phyloP scores from a whole-genome alignment of 1,140 invertebrate species.

The Homalodisca vitripennis region DNA sequence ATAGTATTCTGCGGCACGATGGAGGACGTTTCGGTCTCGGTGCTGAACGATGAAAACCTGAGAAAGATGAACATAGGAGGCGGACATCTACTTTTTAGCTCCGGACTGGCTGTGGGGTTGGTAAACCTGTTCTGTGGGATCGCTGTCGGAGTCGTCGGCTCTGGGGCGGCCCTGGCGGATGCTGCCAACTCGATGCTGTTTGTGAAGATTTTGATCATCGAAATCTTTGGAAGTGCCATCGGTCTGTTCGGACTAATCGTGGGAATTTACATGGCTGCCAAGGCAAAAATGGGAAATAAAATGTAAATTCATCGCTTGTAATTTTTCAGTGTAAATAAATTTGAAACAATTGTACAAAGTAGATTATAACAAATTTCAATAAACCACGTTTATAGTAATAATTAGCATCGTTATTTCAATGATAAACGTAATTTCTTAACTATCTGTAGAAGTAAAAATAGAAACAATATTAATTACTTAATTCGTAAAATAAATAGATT shows the following conservation, averaged over 20 bases:
- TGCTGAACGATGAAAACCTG: conserved; percentile 45
- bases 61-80: conserved; percentile 65
- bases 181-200: conserved; percentile 92
- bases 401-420: too few species aligned
- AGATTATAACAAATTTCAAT: too few species aligned
- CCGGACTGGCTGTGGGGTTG: conserved; percentile 90
- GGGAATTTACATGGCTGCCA: conserved; percentile 86
- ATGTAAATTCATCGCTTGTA: too few species aligned
- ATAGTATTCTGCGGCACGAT: conserved; percentile 89
- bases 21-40: conserved; percentile 51
- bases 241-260: conserved; percentile 97
- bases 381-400: too few species aligned
- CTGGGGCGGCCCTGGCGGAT: conserved; percentile 92
- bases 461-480: too few species aligned
- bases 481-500: too few species aligned
- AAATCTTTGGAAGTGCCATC: conserved; percentile 97
- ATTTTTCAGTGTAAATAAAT: too few species aligned
- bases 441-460: too few species aligned
- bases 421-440: too few species aligned
- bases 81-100: conserved; percentile 92
- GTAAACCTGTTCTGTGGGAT: conserved; percentile 95
- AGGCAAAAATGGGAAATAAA: conserved; percentile 57
- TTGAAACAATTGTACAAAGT: too few species aligned
- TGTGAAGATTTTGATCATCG: conserved; percentile 96
- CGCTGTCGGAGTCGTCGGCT: conserved; percentile 93